A percentile compares a stretch with the other conserved stretches of the same genome.
phyloP scores from a whole-genome alignment of 2,797 vertebrate species.

The Tokudaia tokunoshimensis region DNA sequence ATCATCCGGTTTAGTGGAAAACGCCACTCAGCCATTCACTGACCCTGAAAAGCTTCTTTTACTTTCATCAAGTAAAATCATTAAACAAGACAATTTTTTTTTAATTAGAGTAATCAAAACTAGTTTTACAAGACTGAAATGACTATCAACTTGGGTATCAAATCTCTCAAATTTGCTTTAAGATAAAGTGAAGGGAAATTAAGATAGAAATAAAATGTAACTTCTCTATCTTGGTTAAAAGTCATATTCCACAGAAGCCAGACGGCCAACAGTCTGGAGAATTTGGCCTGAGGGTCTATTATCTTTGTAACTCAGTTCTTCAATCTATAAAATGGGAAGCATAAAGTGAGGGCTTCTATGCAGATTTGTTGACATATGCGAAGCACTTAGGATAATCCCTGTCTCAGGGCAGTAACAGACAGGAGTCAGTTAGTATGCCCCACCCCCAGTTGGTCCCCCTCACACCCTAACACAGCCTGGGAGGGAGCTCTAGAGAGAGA shows the following conservation, averaged over 20 bases:
- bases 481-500: conserved; percentile 25
- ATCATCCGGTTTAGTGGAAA: neutral
- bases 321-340: conserved; percentile 52
- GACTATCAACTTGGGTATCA: neutral
- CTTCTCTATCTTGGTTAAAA: neutral
- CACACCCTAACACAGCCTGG: neutral
- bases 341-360: neutral
- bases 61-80: conserved; percentile 45
- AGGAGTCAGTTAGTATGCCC: conserved; percentile 32
- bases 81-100: conserved; percentile 8
- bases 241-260: neutral
- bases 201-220: conserved; percentile 5
- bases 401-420: neutral
- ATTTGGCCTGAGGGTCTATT: neutral
- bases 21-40: neutral
- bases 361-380: neutral
- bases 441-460: neutral
- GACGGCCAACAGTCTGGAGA: neutral
- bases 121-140: conserved; percentile 40
- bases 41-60: neutral
- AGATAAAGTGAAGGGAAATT: neutral
- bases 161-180: neutral
- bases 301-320: neutral
- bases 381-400: neutral
- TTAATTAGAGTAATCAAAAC: conserved; percentile 48